phyloP scores from a whole-genome alignment of 53 echinoderm and acorn worm genomes.

The Glandiceps talaboti region DNA sequence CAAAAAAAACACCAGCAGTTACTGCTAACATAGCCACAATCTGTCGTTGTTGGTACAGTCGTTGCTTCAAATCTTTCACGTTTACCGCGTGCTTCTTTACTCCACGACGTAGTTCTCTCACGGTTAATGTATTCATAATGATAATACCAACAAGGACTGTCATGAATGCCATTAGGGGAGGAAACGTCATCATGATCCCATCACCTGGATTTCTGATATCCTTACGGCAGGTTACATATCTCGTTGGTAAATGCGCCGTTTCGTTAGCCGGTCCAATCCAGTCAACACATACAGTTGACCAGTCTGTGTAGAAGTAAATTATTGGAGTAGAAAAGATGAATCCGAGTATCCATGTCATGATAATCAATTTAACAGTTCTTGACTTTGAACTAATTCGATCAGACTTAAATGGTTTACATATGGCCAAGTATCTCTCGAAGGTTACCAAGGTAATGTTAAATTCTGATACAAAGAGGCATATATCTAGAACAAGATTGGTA shows the following conservation, averaged over 20 bases:
- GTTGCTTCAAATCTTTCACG: not conserved
- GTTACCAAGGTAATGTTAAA: slow-evolving; percentile 22
- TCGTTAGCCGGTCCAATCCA: not conserved
- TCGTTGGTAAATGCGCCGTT: not conserved
- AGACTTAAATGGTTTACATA: slow-evolving; percentile 16
- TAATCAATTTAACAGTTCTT: slow-evolving; percentile 14
- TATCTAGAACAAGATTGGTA: slow-evolving; percentile 11
- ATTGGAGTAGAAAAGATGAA: not conserved
- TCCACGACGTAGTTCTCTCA: not conserved
- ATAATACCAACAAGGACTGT: not conserved
- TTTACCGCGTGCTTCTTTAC: not conserved
- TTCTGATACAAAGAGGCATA: slow-evolving; percentile 20
- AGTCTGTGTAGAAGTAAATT: not conserved
- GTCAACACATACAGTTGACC: not conserved
- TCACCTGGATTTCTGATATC: not conserved
- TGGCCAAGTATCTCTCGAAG: slow-evolving; percentile 28
- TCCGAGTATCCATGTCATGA: slow-evolving; percentile 11
- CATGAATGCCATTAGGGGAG: not conserved
- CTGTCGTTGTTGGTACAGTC: not conserved
- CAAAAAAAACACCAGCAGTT: not conserved
- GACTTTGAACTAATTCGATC: slow-evolving; percentile 15
- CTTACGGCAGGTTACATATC: not conserved
- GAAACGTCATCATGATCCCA: not conserved
- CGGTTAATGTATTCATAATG: not conserved
- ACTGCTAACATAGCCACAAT: not conserved